phyloP scores from a whole-genome alignment of 2,888 invertebrate species.

The Pandemis cinnamomeana region DNA sequence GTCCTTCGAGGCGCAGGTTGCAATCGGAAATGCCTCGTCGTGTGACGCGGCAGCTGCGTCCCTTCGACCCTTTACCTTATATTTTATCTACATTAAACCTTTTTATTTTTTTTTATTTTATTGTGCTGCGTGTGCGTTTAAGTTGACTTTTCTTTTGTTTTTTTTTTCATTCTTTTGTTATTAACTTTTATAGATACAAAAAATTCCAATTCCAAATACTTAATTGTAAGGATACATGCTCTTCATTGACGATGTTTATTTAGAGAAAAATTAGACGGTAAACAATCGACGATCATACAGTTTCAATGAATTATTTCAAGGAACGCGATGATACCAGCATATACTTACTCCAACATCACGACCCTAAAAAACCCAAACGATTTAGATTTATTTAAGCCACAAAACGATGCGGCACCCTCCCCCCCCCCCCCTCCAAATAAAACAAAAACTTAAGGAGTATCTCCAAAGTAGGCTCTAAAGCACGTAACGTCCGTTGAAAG shows the following conservation, averaged over 20 bases:
- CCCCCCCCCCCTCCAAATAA: constrained; percentile 32
- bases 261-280: too few relatives aligned
- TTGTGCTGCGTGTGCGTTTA: constrained; percentile 7
- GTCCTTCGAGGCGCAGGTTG: constrained; percentile 11
- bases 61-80: constrained; percentile 37
- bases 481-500: constrained; percentile 46
- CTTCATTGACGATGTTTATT: too few relatives aligned
- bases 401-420: constrained; percentile 25
- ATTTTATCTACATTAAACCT: constrained; percentile 40
- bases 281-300: too few relatives aligned
- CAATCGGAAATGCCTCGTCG: constrained; percentile 25
- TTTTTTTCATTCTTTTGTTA: neutral
- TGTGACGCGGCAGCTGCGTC: constrained; percentile 36
- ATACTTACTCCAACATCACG: neutral
- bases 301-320: too few relatives aligned
- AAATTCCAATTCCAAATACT: too few relatives aligned
- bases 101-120: constrained; percentile 30
- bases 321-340: too few relatives aligned
- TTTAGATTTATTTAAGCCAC: constrained; percentile 38
- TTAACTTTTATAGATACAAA: neutral
- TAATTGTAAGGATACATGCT: too few relatives aligned
- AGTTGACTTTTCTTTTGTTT: neutral
- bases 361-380: constrained; percentile 12
- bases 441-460: constrained; percentile 43
- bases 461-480: constrained; percentile 46